Percentiles rank a stretch among this genome's conserved stretches.
phyloP scores from a whole-genome alignment of 2,888 invertebrate species.

The Troides aeacus region DNA sequence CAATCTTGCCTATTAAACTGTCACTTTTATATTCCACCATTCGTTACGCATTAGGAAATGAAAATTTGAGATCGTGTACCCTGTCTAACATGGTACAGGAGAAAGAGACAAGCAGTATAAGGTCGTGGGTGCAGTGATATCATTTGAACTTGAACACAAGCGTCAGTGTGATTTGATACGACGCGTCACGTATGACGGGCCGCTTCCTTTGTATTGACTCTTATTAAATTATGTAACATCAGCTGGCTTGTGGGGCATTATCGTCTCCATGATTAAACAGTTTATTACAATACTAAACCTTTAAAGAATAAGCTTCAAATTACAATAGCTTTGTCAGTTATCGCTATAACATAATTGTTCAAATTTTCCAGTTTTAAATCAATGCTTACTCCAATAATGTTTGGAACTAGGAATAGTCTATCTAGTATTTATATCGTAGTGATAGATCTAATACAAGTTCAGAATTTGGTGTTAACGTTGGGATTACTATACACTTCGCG shows the following conservation, averaged over 20 bases:
- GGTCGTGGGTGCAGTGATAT: constrained; percentile 55
- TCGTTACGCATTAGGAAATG: constrained; percentile 28
- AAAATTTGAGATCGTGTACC: constrained; percentile 9
- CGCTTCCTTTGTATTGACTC: constrained; percentile 69
- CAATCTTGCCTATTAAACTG: constrained; percentile 13
- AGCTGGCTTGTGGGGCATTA: constrained; percentile 42
- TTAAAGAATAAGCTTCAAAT: not conserved
- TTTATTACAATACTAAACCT: not conserved
- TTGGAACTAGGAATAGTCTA: not conserved
- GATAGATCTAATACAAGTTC: too few relatives aligned
- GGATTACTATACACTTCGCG: not conserved
- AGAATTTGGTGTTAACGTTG: too few relatives aligned
- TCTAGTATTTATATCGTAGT: too few relatives aligned
- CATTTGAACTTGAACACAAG: constrained; percentile 59
- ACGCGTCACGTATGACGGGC: constrained; percentile 63
- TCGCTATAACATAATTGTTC: not conserved
- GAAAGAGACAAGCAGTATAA: constrained; percentile 27
- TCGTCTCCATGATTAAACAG: constrained; percentile 29
- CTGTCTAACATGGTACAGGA: constrained; percentile 4
- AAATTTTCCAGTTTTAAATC: too few relatives aligned
- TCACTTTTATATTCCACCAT: constrained; percentile 13
- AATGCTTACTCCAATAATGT: too few relatives aligned
- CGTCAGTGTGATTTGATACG: constrained; percentile 75
- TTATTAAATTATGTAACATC: constrained; percentile 67
- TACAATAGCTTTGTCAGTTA: not conserved